Percentiles rank a stretch among this genome's conserved stretches.
Conservation (phyloP, 2,888 invertebrate genomes). For the Poecilobothrus nobilitatus region DNA sequence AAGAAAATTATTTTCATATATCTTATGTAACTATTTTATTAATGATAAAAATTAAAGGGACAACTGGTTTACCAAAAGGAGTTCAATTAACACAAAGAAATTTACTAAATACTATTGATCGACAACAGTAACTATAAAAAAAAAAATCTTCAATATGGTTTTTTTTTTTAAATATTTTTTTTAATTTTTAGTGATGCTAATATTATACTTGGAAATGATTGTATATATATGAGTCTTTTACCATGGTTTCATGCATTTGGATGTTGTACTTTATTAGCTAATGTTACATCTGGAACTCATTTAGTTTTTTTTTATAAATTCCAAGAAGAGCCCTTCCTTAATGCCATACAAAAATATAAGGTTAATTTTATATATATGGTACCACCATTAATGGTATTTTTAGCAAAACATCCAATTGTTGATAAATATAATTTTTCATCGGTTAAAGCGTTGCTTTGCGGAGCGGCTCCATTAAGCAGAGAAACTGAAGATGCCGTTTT, state of each 20-base stretch:
- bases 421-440: constrained; percentile 66
- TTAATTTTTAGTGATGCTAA: constrained; percentile 2
- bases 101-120: constrained; percentile 43
- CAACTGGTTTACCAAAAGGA: constrained; percentile 70
- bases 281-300: constrained; percentile 50
- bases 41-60: constrained; percentile 30
- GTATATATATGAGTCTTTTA: constrained; percentile 50
- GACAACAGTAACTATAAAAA: constrained; percentile 21
- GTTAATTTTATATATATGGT: constrained; percentile 62
- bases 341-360: constrained; percentile 53
- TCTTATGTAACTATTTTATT: neutral
- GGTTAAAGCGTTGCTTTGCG: constrained; percentile 61
- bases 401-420: constrained; percentile 73
- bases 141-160: neutral
- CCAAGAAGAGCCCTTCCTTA: constrained; percentile 63
- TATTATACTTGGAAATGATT: neutral
- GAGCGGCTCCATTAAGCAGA: constrained; percentile 73
- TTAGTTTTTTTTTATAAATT: constrained; percentile 57
- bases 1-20: neutral
- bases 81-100: constrained; percentile 65
- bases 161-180: neutral
- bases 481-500: constrained; percentile 54
- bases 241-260: constrained; percentile 83
- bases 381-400: constrained; percentile 74
- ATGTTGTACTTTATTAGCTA: constrained; percentile 55